Evolutionary conservation across 2,113 vertebrate species (phyloP).

Genomic region (Gallinago media): DNA sequence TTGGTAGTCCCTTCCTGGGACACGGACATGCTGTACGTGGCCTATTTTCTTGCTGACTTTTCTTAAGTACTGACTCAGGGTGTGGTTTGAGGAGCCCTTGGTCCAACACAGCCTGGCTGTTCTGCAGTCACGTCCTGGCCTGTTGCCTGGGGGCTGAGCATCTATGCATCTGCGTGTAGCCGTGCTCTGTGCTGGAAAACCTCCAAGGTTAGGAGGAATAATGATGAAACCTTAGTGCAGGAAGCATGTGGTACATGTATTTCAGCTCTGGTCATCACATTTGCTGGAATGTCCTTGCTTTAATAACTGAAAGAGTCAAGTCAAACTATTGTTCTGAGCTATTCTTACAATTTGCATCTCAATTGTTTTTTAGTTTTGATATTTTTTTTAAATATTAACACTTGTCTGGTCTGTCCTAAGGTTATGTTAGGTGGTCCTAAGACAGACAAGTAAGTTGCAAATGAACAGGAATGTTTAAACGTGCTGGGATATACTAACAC

Average conservation of each 20-base stretch:
- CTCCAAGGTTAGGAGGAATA: not conserved
- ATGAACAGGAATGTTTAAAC: not conserved
- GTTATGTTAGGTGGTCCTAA: not conserved
- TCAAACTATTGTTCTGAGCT: not conserved
- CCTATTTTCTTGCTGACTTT: not conserved
- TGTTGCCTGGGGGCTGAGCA: not conserved
- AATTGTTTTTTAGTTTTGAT: not conserved
- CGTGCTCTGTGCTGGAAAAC: not conserved
- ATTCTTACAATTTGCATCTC: rapidly evolving
- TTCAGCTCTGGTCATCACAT: not conserved
- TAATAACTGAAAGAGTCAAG: not conserved
- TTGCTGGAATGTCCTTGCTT: not conserved
- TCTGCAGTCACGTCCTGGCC: not conserved
- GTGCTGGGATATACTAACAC: not conserved
- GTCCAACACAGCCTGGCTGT: not conserved
- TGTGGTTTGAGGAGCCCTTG: not conserved
- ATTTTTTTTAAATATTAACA: not conserved
- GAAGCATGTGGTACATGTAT: not conserved
- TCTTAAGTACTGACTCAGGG: rapidly evolving
- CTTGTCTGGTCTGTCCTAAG: not conserved
- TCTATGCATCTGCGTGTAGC: not conserved
- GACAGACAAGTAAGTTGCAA: not conserved
- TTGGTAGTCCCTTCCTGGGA: not conserved
- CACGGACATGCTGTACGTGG: rapidly evolving
- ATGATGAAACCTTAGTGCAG: not conserved